Evolutionary conservation across 2,113 vertebrate genomes (phyloP), one percentile per base, ranked within the genome.

Genomic region (Narcine bancroftii): DNA sequence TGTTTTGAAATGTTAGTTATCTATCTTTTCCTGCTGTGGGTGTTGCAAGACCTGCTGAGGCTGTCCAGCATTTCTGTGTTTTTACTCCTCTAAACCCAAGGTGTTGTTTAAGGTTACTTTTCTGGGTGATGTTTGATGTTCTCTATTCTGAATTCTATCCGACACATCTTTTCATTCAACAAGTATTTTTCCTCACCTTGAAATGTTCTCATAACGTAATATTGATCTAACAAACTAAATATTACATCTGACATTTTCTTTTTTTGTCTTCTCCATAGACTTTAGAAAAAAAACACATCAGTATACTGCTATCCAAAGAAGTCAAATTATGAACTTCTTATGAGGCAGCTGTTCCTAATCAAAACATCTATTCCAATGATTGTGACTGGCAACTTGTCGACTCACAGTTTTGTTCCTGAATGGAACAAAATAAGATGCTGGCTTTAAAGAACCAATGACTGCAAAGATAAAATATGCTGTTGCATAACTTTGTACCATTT

Each of bases 351-450:
- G 89, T 65, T 91, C 36, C 36, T 69, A 26, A 47, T 47, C 60
- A 66, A 47, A 91, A 69, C 39, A 91, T 91, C 66, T 69, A 65
- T 69, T 91, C 29, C 89, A 91, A 91, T 42, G 65, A 69, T 47
- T 33, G 9, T 91, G 63, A 45, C 39, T 17, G 19, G 60, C 42
- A 69, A 47, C 69, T 69, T 91, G 89, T 69, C 89, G 9, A 91
- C 89, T 91, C 69, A 91, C 69, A 39, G 63, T 91, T 91, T 91
- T 71, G 89, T 45, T 69, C 42, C 26, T 69, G 63, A 69, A 91
- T 5, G 6, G 85, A 91, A 71, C 24, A 91, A 7, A 26, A 26
- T 47, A 91, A 47, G 24, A 4, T 89, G 56, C 36, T 89, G 60
- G 79, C 33, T 71, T 91, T 91, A 69, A 45, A 47, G 66, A 69